A percentile compares a stretch with the other conserved stretches of the same genome.
phyloP scores from a whole-genome alignment of 2,113 vertebrate species.

The Syrmaticus mikado region DNA sequence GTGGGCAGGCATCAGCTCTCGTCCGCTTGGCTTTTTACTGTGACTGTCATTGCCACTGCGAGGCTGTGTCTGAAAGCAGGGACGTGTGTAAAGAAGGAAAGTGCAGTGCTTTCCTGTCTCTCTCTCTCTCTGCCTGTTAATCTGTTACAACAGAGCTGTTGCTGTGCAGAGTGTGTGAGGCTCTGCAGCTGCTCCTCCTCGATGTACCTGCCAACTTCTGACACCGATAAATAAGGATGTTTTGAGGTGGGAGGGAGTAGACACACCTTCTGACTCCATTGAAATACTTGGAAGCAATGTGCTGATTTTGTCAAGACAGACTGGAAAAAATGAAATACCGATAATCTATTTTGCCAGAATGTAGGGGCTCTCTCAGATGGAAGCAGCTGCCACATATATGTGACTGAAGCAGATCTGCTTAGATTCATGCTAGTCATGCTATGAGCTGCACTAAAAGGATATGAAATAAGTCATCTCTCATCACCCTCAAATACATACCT shows the following conservation, averaged over 20 bases:
- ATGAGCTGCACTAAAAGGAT: neutral
- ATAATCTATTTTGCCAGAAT: neutral
- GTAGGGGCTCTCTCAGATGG: neutral
- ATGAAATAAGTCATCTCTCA: slow-evolving; percentile 24
- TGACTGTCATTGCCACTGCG: neutral
- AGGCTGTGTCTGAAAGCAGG: slow-evolving; percentile 30
- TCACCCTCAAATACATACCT: neutral
- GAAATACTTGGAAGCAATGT: slow-evolving; percentile 15
- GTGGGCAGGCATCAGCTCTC: neutral
- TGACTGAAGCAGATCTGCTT: slow-evolving; percentile 28
- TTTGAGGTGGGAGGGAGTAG: neutral
- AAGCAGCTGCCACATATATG: slow-evolving; percentile 1
- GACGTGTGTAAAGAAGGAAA: slow-evolving; percentile 34
- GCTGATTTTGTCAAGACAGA: slow-evolving; percentile 43
- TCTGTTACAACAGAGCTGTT: slow-evolving; percentile 59
- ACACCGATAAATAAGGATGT: slow-evolving; percentile 59
- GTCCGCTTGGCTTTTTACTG: neutral
- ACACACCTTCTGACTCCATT: slow-evolving; percentile 42
- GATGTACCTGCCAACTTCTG: slow-evolving; percentile 43
- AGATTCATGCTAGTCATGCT: slow-evolving; percentile 9
- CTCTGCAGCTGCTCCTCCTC: slow-evolving; percentile 59
- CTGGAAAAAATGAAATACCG: neutral
- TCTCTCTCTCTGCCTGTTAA: slow-evolving; percentile 43
- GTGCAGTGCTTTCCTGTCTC: slow-evolving; percentile 22
- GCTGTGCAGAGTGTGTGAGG: slow-evolving; percentile 33